phyloP scores from a whole-genome alignment of 2,113 vertebrate genomes.

The Dipodomys ordii region DNA sequence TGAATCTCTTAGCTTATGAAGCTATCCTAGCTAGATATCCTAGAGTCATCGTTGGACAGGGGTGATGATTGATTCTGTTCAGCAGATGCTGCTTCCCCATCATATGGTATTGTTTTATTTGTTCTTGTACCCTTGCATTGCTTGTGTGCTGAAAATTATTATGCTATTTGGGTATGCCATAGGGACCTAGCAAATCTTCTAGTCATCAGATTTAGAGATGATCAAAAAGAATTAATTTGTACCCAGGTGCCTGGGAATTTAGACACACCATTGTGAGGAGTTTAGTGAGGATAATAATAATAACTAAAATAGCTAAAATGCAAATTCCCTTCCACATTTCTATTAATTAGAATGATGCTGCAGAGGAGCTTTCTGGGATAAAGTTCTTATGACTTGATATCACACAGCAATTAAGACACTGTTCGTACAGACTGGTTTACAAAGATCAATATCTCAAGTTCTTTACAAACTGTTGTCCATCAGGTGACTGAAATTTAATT shows the following conservation, averaged over 20 bases:
- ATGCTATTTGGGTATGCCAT: background rate
- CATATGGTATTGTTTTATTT: constrained; percentile 2
- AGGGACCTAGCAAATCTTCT: background rate
- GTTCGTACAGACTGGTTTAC: background rate
- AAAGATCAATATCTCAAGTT: background rate
- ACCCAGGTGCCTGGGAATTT: background rate
- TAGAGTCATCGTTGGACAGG: background rate
- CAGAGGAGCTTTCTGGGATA: background rate
- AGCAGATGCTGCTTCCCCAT: background rate
- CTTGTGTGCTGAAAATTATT: background rate
- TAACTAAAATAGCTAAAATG: background rate
- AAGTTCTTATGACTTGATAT: background rate
- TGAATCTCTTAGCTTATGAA: background rate
- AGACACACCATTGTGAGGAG: background rate
- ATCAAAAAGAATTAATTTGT: background rate
- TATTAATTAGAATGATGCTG: background rate
- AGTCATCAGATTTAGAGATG: background rate
- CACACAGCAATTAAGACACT: background rate
- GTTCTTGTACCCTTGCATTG: background rate
- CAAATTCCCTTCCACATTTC: background rate
- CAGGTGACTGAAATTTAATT: background rate
- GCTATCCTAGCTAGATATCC: too few relatives aligned
- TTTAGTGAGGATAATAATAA: background rate
- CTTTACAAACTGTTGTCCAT: background rate
- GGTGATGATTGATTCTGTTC: background rate